These are phyloP conservation scores for Myotis vivesi DNA, from an alignment of 2,797 vertebrate species.

Conservation along the genomic window DNA sequence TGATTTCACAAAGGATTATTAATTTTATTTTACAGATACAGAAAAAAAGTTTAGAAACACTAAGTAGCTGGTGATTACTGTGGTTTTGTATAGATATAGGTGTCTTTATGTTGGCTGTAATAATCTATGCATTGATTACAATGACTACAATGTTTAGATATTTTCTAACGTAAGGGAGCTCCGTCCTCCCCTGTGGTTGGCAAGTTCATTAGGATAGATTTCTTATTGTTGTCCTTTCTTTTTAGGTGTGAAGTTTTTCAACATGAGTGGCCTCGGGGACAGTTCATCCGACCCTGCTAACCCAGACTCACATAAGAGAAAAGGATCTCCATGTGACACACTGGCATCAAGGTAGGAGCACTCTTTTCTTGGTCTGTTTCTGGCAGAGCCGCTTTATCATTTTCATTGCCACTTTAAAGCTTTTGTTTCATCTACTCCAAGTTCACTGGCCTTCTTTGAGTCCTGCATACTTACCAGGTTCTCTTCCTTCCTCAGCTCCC, in stretches of 20 bases:
- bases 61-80: not conserved
- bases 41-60: not conserved
- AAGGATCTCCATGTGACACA: constrained; percentile 93
- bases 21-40: constrained; percentile 45
- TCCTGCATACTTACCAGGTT: not conserved
- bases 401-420: not conserved
- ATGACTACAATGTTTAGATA: not conserved
- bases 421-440: constrained; percentile 61
- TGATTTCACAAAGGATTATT: constrained; percentile 17
- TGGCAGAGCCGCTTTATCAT: constrained; percentile 14
- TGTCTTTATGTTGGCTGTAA: not conserved
- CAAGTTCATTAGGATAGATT: not conserved
- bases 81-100: not conserved
- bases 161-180: not conserved
- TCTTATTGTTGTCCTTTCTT: constrained; percentile 52
- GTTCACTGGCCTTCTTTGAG: not conserved
- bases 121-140: not conserved
- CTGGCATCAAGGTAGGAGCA: constrained; percentile 90
- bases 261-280: constrained; percentile 96
- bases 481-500: not conserved
- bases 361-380: not conserved
- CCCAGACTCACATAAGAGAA: constrained; percentile 94
- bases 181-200: not conserved
- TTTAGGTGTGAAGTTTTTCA: constrained; percentile 90
- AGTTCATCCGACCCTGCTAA: constrained; percentile 91